These are phyloP conservation scores for Chymomyza costata DNA, from an alignment of 1,140 invertebrate species.

Conservation along the genomic window DNA sequence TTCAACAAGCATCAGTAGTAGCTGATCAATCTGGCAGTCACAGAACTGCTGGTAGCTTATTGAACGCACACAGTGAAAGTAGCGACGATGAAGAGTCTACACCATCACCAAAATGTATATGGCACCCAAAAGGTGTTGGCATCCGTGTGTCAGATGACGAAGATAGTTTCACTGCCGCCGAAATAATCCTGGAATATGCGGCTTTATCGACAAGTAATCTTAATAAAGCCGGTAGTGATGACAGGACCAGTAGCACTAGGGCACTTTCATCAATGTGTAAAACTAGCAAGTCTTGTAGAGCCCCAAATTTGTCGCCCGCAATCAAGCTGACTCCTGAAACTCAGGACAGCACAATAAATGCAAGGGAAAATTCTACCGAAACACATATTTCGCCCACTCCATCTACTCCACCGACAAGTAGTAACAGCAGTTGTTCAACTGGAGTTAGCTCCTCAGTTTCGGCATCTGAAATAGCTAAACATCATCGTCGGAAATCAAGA, in stretches of 20 bases:
- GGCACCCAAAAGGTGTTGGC: slow-evolving; percentile 39
- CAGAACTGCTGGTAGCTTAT: neutral
- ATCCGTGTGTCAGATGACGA: slow-evolving; percentile 8
- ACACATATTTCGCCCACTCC: slow-evolving; percentile 27
- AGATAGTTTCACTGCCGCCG: slow-evolving; percentile 41
- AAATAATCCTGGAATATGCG: slow-evolving; percentile 62
- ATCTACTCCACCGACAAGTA: slow-evolving; percentile 40
- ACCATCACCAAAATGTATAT: slow-evolving; percentile 46
- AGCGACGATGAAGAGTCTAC: slow-evolving; percentile 8
- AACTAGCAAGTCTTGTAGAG: slow-evolving; percentile 6
- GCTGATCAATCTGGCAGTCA: neutral
- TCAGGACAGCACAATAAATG: neutral
- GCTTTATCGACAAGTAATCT: slow-evolving; percentile 37
- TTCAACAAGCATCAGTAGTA: slow-evolving; percentile 28
- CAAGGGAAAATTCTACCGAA: slow-evolving; percentile 27
- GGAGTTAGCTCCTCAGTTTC: slow-evolving; percentile 10
- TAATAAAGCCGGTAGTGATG: no score
- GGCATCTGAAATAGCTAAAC: slow-evolving; percentile 14
- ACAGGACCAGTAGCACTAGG: no score
- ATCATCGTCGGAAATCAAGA: slow-evolving; percentile 40
- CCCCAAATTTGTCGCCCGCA: slow-evolving; percentile 11
- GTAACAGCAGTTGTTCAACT: slow-evolving; percentile 37
- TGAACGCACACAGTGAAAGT: slow-evolving; percentile 8
- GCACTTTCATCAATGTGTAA: neutral
- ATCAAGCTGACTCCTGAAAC: slow-evolving; percentile 2